Evolutionary conservation across 2,113 vertebrate species (phyloP), one percentile per base, ranked within the genome.

Genomic region (Sylvia atricapilla): DNA sequence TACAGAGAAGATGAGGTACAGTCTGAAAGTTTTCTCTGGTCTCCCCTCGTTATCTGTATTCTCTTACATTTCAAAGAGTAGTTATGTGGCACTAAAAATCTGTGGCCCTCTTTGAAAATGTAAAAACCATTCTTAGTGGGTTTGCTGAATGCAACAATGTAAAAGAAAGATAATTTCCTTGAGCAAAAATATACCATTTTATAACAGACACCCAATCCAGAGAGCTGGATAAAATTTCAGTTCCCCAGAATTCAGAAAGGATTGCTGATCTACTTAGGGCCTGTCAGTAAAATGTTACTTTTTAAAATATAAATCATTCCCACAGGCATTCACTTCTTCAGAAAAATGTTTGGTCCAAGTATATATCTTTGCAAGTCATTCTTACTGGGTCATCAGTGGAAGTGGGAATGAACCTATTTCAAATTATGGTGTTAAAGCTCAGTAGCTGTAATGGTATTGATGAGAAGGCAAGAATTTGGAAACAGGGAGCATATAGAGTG

Each of bases 381-480:
- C 23, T 75, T 82, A 41, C 25, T 63, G 21, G 28, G 7, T 37
- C 21, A n/a, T 56, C 52, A 87, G 22, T 59, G 30, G 30, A 87
- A 84, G 16, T 41, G 28, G 46, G 22, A 88, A 60, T 22, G 78
- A 78, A 59, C 2, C 4, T 13, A 22, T 62, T 86, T 56, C 24
- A 60, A 68, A 39, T 62, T 24, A 60, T 20, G 7, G 7, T 76
- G n/a, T 69, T 17, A 77, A 73, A 44, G 24, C 24, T 87, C 21
- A 47, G 41, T 9, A 64, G 7, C n/a, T 50, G 21, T n/a, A 82
- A n/a, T 0, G 0, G 6, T 41, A 81, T 60, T 78, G 80, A 53
- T 55, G 13, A 86, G 43, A 69, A 39, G 20, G 19, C 41, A 83
- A 70, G n/a, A 73, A 69, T 81, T 52, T 41, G 60, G 44, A 73